Conservation (phyloP, 1,140 invertebrate genomes). For the Pararge aegeria region DNA sequence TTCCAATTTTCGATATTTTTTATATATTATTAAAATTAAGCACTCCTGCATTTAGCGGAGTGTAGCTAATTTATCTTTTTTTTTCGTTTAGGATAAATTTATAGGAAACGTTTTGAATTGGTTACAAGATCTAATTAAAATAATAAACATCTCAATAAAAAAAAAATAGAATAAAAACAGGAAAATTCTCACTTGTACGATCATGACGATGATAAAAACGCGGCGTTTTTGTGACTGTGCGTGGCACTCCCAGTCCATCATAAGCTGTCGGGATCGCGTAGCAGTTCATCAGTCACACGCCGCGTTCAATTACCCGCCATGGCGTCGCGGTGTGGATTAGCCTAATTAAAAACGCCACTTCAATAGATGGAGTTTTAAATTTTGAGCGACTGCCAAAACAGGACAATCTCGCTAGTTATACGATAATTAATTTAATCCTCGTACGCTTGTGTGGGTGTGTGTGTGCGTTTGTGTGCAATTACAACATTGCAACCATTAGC, state of each 20-base stretch:
- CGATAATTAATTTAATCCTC: neutral
- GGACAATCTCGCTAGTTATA: slow-evolving; percentile 2
- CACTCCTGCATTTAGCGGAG: no score
- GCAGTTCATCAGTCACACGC: slow-evolving; percentile 34
- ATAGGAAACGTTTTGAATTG: no score
- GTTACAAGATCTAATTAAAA: no score
- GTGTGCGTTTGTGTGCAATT: no score
- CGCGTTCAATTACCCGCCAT: slow-evolving; percentile 26
- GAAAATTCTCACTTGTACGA: no score
- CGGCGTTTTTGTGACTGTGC: slow-evolving; percentile 16
- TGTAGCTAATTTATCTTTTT: no score
- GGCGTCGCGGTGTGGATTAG: slow-evolving; percentile 26
- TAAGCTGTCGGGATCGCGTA: slow-evolving; percentile 28
- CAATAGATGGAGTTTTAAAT: slow-evolving; percentile 24
- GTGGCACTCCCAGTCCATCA: slow-evolving; percentile 13
- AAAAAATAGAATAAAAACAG: no score
- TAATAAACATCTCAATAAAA: neutral
- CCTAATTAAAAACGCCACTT: slow-evolving; percentile 34
- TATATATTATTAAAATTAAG: no score
- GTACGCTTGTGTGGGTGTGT: no score
- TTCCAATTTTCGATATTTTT: no score
- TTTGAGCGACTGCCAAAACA: slow-evolving; percentile 16
- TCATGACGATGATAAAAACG: slow-evolving; percentile 4
- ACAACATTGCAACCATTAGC: no score
- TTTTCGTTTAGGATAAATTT: no score